Conservation (phyloP, 1,140 invertebrate genomes). For the Formica exsecta region DNA sequence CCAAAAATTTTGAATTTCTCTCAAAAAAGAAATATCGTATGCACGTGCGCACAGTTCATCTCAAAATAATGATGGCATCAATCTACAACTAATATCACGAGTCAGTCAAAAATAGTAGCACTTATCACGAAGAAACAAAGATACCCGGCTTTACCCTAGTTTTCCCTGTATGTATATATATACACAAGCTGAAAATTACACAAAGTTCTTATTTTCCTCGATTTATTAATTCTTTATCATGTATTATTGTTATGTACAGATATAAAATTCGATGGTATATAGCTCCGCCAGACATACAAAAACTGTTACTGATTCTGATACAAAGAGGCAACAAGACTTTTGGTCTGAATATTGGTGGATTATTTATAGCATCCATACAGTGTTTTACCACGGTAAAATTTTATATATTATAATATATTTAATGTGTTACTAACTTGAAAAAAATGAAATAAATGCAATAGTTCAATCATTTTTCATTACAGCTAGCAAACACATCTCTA, state of each 20-base stretch:
- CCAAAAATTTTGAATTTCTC: no score
- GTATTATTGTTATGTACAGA: background rate
- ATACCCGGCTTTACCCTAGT: no score
- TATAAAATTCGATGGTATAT: constrained; percentile 30
- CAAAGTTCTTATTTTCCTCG: background rate
- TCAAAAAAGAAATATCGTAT: no score
- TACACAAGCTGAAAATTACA: background rate
- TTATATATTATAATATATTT: background rate
- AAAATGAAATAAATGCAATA: background rate
- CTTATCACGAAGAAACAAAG: no score
- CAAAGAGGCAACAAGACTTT: constrained; percentile 19
- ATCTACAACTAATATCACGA: no score
- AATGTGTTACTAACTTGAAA: background rate
- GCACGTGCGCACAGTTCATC: no score
- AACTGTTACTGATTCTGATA: constrained; percentile 9
- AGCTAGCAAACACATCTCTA: background rate
- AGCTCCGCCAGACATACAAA: background rate
- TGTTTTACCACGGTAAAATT: constrained; percentile 2
- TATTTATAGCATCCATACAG: constrained; percentile 17
- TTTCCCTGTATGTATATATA: background rate
- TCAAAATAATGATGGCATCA: no score
- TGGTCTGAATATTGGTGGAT: constrained; percentile 5
- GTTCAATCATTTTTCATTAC: background rate
- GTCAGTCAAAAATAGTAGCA: no score
- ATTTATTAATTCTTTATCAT: background rate